Conservation (phyloP, 2,888 invertebrate species). For the Girardia tigrina region DNA sequence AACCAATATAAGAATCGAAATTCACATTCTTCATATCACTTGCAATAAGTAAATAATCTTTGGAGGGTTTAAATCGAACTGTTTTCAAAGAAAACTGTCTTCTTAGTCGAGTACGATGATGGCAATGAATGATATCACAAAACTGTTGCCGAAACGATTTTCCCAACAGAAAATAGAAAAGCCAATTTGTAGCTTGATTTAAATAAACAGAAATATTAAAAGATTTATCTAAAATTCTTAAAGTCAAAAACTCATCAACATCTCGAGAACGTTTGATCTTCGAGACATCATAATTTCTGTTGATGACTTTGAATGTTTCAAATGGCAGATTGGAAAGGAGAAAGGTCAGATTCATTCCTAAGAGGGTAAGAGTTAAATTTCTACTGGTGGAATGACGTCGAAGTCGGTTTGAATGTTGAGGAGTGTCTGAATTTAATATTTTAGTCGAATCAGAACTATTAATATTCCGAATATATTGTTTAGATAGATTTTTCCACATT, state of each 20-base stretch:
- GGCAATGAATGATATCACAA: background rate
- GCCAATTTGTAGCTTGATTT: background rate
- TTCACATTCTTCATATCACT: too few relatives aligned
- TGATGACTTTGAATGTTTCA: slow-evolving; percentile 3
- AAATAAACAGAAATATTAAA: slow-evolving; percentile 10
- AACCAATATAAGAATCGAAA: too few relatives aligned
- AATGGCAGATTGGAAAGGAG: background rate
- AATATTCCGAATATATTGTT: background rate
- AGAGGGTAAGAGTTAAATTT: background rate
- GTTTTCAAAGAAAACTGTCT: background rate
- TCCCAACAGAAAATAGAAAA: slow-evolving; percentile 19
- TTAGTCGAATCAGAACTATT: background rate
- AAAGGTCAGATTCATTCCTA: slow-evolving; percentile 12
- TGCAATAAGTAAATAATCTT: background rate
- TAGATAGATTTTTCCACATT: slow-evolving; percentile 1
- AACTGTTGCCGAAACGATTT: background rate
- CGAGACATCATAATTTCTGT: background rate
- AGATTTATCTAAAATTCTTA: slow-evolving; percentile 19
- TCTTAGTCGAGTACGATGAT: background rate
- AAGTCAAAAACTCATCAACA: background rate
- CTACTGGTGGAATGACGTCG: background rate
- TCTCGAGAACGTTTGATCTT: background rate
- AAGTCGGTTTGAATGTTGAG: background rate
- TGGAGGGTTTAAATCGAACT: background rate
- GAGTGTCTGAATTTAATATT: background rate